Base-by-base conservation (phyloP, 2,888 invertebrate genomes). In the Nomada ferruginata region DNA sequence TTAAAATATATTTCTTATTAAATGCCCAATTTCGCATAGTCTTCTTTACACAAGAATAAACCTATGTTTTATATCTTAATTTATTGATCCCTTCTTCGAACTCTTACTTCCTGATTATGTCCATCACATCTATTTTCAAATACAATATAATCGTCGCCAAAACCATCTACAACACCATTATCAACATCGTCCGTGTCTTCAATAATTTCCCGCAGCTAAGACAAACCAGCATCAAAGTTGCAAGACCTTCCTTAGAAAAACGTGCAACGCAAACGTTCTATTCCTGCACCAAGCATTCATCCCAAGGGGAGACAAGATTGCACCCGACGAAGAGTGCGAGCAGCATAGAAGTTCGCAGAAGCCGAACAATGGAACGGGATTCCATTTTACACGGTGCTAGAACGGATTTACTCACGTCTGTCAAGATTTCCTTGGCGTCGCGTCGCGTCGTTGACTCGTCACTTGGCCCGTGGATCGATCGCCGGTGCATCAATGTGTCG, bases 401-500 rank as follows among this genome's bases (percentile, higher is more conserved):
- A 42, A 60, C 15, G 36, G 68, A 66, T 78, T 76, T 79, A 85
- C 86, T 86, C 65, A 85, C 86, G 84, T 85, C 69, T 82, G 76
- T 63, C 60, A 75, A 79, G 77, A 80, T 84, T 84, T 84, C 78
- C 79, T 79, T 57, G 80, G 72, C 84, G 74, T 64, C 76, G 64
- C 84, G 74, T 64, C 76, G 64, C 79, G 78, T 85, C 61, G 80
- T 65, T 85, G 84, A 73, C 85, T 80, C 86, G 79, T 86, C 86
- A 77, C 61, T 82, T 66, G 69, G 78, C 52, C 68, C 81, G 76
- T 63, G 71, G 78, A 86, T 84, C 85, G 84, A 85, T 86, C 82
- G 85, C 42, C 79, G 85, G 66, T n/a, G 82, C 86, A 86, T 86
- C 85, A 86, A 86, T 84, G 79, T 79, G 74, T 85, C 75, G 78